Conservation (phyloP, 1,140 invertebrate species). For the Drosophila virilis region DNA sequence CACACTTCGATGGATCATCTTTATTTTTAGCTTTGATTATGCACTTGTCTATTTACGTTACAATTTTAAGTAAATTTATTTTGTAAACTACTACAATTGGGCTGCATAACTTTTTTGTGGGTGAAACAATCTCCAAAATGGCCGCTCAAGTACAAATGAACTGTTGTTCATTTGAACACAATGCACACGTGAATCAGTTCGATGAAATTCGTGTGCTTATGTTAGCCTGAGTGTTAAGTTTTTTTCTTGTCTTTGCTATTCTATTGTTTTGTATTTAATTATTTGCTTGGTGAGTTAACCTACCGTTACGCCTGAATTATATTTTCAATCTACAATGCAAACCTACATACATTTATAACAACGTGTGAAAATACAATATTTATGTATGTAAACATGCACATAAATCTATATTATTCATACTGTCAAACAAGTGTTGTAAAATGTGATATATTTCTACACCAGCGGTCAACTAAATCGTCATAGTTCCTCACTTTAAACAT, state of each 20-base stretch:
- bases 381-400: constrained; percentile 5
- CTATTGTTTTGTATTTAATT: neutral
- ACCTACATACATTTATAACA: neutral
- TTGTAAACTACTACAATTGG: constrained; percentile 65
- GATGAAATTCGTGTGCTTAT: constrained; percentile 24
- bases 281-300: constrained; percentile 25
- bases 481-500: neutral
- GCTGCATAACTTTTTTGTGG: constrained; percentile 80
- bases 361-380: constrained; percentile 3
- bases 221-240: constrained; percentile 13
- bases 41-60: constrained; percentile 65
- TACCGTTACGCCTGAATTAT: neutral
- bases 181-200: constrained; percentile 44
- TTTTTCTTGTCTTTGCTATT: constrained; percentile 14
- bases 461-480: neutral
- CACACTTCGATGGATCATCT: constrained; percentile 59
- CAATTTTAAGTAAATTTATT: constrained; percentile 61
- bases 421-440: constrained; percentile 20
- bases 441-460: neutral
- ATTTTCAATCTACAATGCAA: neutral
- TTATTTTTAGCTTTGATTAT: constrained; percentile 57
- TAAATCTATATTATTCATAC: neutral
- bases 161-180: constrained; percentile 43
- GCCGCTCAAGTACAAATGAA: constrained; percentile 61
- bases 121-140: constrained; percentile 80